phyloP scores from a whole-genome alignment of 2,113 vertebrate genomes.

The Cynopterus brachyotis region DNA sequence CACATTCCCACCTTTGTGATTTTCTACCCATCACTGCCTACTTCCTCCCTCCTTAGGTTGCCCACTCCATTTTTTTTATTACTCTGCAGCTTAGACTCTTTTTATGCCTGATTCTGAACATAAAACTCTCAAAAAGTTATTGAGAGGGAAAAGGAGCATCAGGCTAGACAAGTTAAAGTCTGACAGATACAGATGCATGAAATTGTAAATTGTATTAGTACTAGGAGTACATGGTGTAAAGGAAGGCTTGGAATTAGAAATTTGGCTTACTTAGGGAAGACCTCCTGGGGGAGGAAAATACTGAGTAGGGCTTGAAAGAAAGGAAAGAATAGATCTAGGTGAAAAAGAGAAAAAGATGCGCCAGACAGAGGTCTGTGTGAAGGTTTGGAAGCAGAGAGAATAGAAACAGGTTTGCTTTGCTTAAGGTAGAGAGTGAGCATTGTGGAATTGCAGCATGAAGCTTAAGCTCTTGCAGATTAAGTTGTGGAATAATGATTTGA shows the following conservation, averaged over 20 bases:
- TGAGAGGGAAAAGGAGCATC: not conserved
- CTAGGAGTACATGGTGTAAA: not conserved
- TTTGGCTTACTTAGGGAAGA: not conserved
- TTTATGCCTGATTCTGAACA: slow-evolving; percentile 51
- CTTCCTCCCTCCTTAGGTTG: not conserved
- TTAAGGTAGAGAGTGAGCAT: not conserved
- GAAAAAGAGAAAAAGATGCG: not conserved
- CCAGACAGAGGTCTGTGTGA: not conserved
- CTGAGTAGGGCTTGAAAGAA: not conserved
- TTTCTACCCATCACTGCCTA: not conserved
- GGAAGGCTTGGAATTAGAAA: not conserved
- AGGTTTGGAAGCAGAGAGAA: not conserved
- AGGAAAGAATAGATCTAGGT: not conserved
- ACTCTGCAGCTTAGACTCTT: slow-evolving; percentile 25
- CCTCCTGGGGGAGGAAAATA: slow-evolving; percentile 2
- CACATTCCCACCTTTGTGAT: not conserved
- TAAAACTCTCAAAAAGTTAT: slow-evolving; percentile 53
- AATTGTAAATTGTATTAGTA: not conserved
- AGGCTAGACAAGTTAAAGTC: not conserved
- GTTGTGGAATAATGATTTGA: not conserved
- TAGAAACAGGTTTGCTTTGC: not conserved
- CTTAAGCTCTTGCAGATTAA: not conserved
- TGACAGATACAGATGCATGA: not conserved
- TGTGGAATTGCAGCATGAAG: not conserved
- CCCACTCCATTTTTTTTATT: slow-evolving; percentile 21